These are phyloP conservation scores for Calidris pygmaea DNA, from an alignment of 2,113 vertebrate genomes.

Conservation along the genomic window DNA sequence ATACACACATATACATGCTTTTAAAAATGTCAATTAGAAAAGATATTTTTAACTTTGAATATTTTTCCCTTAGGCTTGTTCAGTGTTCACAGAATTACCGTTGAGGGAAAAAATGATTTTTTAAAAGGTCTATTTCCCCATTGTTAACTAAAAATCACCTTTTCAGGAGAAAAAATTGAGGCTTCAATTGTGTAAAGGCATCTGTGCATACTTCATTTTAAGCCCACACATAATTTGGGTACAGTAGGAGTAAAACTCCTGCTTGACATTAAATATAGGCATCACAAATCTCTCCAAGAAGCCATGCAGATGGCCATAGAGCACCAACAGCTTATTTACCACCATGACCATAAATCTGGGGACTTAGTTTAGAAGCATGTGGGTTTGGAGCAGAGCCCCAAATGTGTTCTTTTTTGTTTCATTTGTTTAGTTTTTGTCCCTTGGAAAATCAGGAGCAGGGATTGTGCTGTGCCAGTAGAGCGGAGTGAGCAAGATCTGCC, in stretches of 20 bases:
- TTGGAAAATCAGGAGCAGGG: background rate
- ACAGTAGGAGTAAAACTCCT: background rate
- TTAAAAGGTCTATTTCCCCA: background rate
- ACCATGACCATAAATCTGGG: background rate
- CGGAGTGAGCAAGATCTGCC: background rate
- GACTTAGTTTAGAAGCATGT: background rate
- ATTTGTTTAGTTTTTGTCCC: background rate
- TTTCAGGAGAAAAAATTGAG: background rate
- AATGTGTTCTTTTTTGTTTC: background rate
- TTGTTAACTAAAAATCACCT: background rate
- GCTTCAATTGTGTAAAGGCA: background rate
- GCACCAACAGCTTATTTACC: background rate
- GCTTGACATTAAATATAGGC: background rate
- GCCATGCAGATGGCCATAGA: background rate
- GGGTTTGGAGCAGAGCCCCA: background rate
- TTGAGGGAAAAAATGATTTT: background rate
- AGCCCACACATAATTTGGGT: background rate
- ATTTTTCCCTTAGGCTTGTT: background rate
- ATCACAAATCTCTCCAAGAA: background rate
- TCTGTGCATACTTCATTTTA: background rate
- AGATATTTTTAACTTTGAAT: background rate
- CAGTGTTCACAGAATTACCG: background rate
- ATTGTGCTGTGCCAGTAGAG: background rate
- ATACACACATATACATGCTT: constrained; percentile 49
- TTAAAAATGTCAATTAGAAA: background rate